These are phyloP conservation scores for Hydrotaea cyrtoneurina DNA, from an alignment of 2,888 invertebrate species.

Conservation along the genomic window DNA sequence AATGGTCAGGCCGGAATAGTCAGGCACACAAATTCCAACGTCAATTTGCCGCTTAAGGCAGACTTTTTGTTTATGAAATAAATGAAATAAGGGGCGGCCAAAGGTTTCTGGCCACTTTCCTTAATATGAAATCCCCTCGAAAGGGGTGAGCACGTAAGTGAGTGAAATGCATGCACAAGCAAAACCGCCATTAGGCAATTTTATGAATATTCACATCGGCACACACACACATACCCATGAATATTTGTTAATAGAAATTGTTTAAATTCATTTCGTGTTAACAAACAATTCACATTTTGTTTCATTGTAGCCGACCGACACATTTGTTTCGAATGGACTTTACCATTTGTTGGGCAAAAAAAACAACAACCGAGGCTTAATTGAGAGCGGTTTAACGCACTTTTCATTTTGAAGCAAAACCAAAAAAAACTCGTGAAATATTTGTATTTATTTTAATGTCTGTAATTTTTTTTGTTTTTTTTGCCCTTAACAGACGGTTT, in stretches of 20 bases:
- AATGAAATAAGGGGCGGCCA: neutral
- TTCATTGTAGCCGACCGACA: constrained; percentile 41
- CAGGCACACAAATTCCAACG: neutral
- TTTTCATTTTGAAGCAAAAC: constrained; percentile 55
- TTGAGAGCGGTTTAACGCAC: constrained; percentile 65
- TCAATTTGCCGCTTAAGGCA: constrained; percentile 15
- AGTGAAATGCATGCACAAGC: constrained; percentile 39
- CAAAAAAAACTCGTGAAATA: constrained; percentile 27
- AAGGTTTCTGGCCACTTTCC: constrained; percentile 13
- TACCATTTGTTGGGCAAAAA: neutral
- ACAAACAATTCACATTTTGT: constrained; percentile 18
- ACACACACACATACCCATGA: constrained; percentile 68
- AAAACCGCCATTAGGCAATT: constrained; percentile 55
- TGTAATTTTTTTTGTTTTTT: constrained; percentile 15
- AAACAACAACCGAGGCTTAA: constrained; percentile 51
- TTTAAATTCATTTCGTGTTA: constrained; percentile 73
- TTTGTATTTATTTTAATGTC: constrained; percentile 1
- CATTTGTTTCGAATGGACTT: constrained; percentile 7
- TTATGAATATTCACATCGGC: constrained; percentile 23
- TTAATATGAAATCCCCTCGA: neutral
- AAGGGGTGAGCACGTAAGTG: neutral
- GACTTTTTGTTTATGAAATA: constrained; percentile 29
- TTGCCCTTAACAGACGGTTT: neutral
- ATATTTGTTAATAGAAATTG: constrained; percentile 79
- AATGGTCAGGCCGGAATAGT: constrained; percentile 13